Evolutionary conservation across 2,888 invertebrate species (phyloP), one percentile per base, ranked within the genome.

Genomic region (Ryuthela nishihirai): DNA sequence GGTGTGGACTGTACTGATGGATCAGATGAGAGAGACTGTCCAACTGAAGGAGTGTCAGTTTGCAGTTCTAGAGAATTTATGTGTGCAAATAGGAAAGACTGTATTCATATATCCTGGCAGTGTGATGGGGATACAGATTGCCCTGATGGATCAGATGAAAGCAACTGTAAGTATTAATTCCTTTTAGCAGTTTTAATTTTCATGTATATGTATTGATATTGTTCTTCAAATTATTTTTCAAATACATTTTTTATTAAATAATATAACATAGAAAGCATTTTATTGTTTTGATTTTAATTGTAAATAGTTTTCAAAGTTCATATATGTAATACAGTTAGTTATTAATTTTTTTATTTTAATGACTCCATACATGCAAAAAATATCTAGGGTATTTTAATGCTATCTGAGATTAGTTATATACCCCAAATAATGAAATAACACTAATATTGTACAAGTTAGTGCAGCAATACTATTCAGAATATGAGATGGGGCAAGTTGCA

Each of bases 1-100:
- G 82, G 82, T 76, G 80, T 88, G 67, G 69, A 69, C 40, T 69
- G 69, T 34, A 32, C 42, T 35, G 67, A 68, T 46, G 62, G 56
- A 7, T 65, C 67, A 3, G 69, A 69, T 45, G 69, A 69, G 29
- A 23, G 36, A 15, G 48, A 60, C 36, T 67, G 68, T 43, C 61
- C 54, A 1, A 34, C 41, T 7, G 34, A 36, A 7, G 34, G 18
- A n/a, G 24, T 52, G 9, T 52, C 42, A 49, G 58, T 59, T 9
- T 62, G 62, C 23, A 55, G 50, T 18, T 42, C 35, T 20, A 24
- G 61, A 7, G 65, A 65, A 18, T 67, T 66, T 32, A 52, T 47
- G 49, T 67, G 67, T 39, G 54, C 48, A 2, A 64, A 64, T 25
- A 54, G 64, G 7, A 63, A 54, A 34, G 58, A 56, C 53, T 49